A percentile compares a stretch with the other conserved stretches of the same genome.
These are phyloP conservation scores for Pituophis catenifer DNA, from an alignment of 2,113 vertebrate genomes.

Conservation along the genomic window DNA sequence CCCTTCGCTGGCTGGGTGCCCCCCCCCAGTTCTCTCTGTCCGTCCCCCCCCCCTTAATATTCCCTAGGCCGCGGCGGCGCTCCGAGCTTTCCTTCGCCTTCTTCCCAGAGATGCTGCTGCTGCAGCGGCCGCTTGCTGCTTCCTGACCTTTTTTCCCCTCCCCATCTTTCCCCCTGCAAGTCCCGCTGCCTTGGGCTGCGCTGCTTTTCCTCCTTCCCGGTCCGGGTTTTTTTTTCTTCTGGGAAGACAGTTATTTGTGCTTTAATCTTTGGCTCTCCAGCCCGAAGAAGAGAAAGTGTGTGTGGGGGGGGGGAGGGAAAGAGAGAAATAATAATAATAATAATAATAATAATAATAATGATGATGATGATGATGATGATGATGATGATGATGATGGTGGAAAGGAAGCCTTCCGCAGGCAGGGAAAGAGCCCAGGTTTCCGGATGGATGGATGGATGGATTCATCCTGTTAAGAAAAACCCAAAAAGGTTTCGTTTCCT, in stretches of 20 bases:
- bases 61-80: not conserved
- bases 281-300: not conserved
- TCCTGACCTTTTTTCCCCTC: not conserved
- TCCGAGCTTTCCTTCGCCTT: not conserved
- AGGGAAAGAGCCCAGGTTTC: not conserved
- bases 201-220: not conserved
- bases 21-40: not conserved
- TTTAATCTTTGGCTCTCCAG: not conserved
- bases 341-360: too few relatives aligned
- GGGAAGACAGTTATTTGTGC: not conserved
- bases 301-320: too few relatives aligned
- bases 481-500: not conserved
- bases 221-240: too few relatives aligned
- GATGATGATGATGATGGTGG: too few relatives aligned
- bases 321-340: too few relatives aligned
- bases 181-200: not conserved
- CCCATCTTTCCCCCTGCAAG: too few relatives aligned
- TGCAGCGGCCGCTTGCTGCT: constrained; percentile 3
- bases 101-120: not conserved
- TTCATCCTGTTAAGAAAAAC: not conserved
- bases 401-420: not conserved
- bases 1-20: not conserved
- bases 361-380: too few relatives aligned
- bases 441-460: not conserved
- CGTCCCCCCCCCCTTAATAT: too few relatives aligned